A percentile compares a stretch with the other conserved stretches of the same genome.
These are phyloP conservation scores for Lepidostoma basale DNA, from an alignment of 1,140 invertebrate species.

Conservation along the genomic window DNA sequence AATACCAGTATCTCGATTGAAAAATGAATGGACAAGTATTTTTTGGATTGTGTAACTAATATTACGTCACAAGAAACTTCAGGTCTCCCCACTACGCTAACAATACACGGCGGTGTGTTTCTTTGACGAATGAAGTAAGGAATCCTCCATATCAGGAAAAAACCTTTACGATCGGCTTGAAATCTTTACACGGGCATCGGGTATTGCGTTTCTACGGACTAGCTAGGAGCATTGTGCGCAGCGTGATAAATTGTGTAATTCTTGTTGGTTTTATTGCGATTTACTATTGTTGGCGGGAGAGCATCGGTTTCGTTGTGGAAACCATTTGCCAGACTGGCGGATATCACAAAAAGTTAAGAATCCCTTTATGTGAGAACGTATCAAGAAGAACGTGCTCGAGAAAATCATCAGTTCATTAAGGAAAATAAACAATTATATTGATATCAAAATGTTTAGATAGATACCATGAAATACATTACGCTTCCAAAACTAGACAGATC, in stretches of 20 bases:
- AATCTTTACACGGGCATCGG: not conserved
- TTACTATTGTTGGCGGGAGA: slow-evolving; percentile 36
- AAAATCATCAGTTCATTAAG: slow-evolving; percentile 14
- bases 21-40: too few species aligned
- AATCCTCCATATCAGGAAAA: slow-evolving; percentile 6
- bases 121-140: slow-evolving; percentile 2
- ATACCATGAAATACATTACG: too few species aligned
- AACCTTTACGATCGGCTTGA: slow-evolving; percentile 1
- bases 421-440: too few species aligned
- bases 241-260: slow-evolving; percentile 43
- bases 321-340: not conserved
- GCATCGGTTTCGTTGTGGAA: not conserved
- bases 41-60: too few species aligned
- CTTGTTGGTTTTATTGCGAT: slow-evolving; percentile 39
- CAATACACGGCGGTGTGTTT: slow-evolving; percentile 6
- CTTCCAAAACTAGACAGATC: too few species aligned
- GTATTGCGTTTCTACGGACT: too few species aligned
- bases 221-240: not conserved
- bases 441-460: too few species aligned
- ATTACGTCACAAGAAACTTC: too few species aligned
- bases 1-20: too few species aligned
- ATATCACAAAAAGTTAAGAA: slow-evolving; percentile 19
- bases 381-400: not conserved
- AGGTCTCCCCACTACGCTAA: not conserved
- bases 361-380: too few species aligned